Base-by-base conservation (phyloP, 2,797 vertebrate genomes). In the Lates japonicus region DNA sequence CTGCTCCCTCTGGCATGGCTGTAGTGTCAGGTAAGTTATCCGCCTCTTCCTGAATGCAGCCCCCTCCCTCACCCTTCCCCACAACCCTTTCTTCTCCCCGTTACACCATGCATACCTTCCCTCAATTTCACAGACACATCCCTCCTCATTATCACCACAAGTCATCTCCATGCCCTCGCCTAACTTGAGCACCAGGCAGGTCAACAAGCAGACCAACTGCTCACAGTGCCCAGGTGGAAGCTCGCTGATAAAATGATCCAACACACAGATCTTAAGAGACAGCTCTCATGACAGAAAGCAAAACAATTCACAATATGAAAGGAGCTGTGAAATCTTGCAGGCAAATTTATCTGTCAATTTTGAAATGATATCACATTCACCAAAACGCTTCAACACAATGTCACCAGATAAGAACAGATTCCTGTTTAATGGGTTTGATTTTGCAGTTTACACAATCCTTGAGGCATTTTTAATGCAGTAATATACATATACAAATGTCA, bases 1-100 rank as follows among this genome's bases (percentile, higher is more conserved):
- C 97, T 98, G 97, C 97, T 98, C 96, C 96, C 97, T 97, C 92
- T 98, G 97, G 96, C 97, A 97, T 98, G 97, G 96, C 96, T 97
- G 95, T 98, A 99, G 98, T 95, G 96, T 98, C 96, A 99, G 98
- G 98, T 99, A 98, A 99, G 98, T 97, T 83, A 87, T 95, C 93
- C 95, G 92, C 85, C 93, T 87, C 88, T 86, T 91, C 89, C 90
- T 54, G 92, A 93, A 94, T 94, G 93, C 92, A 86, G 88, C 90
- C 85, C 84, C 78, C 71, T 64, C 67, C 76, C 70, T 35, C 41
- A 46, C 82, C 93, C 78, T 74, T 92, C 78, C 72, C 89, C 88
- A 79, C 68, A 11, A 48, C 78, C 82, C 74, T 41, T 55, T 81
- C 67, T 81, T 61, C 41, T 49, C 70, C 81, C 74, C 3, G 39